phyloP scores from a whole-genome alignment of 35 echinoderm and acorn worm species.

The Ophioderma brevispina region DNA sequence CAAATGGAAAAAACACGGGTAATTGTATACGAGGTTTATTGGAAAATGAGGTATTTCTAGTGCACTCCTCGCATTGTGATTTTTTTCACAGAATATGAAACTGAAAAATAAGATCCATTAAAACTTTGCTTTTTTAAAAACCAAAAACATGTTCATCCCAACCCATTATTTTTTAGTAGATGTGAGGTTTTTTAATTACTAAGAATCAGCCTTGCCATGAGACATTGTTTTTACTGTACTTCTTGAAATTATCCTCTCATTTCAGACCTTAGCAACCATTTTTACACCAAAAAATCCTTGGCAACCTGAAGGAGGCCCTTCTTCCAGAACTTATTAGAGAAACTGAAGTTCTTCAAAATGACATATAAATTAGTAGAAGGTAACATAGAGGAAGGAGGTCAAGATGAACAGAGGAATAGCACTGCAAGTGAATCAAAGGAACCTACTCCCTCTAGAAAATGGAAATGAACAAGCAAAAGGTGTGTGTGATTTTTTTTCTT shows the following conservation, averaged over 20 bases:
- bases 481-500: no score
- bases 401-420: slow-evolving; percentile 9
- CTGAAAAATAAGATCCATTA: no score
- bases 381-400: slow-evolving; percentile 36
- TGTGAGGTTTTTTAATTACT: no score
- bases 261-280: slow-evolving; percentile 80
- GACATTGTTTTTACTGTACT: neutral
- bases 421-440: neutral
- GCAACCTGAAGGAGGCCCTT: slow-evolving; percentile 89
- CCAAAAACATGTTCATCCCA: neutral
- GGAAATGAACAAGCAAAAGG: neutral
- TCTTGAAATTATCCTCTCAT: no score
- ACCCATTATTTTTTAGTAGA: no score
- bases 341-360: slow-evolving; percentile 79
- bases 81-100: no score
- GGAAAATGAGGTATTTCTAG: no score
- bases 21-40: no score
- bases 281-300: slow-evolving; percentile 87
- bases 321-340: slow-evolving; percentile 84
- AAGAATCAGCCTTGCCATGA: neutral
- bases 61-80: no score
- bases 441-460: neutral
- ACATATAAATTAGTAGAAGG: slow-evolving; percentile 75
- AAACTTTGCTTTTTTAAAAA: no score
- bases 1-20: no score